phyloP scores from a whole-genome alignment of 1,140 invertebrate species.

The Papilio dardanus region DNA sequence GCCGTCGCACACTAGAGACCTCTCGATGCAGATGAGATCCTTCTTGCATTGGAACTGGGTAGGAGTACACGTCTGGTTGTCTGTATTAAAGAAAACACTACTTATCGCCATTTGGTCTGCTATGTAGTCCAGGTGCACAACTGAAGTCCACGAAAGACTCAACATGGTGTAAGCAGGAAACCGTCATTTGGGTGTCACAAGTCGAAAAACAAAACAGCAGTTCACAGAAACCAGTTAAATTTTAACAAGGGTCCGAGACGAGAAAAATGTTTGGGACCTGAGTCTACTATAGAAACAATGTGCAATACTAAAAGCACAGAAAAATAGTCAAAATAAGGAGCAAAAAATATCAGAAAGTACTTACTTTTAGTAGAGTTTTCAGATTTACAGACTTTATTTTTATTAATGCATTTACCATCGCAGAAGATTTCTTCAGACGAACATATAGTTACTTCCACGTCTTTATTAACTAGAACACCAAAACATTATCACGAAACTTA shows the following conservation, averaged over 20 bases:
- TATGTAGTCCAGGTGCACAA: not conserved
- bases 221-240: not conserved
- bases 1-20: conserved; percentile 83
- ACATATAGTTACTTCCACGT: not conserved
- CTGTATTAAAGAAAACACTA: conserved; percentile 35
- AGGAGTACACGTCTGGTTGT: conserved; percentile 44
- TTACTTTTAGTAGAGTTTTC: not conserved
- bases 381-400: conserved; percentile 34
- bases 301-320: not conserved
- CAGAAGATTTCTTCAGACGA: conserved; percentile 47
- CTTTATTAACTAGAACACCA: conserved; percentile 37
- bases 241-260: not conserved
- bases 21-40: conserved; percentile 81
- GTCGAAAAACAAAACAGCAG: not conserved
- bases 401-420: conserved; percentile 51
- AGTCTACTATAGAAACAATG: not conserved
- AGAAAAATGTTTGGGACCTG: not conserved
- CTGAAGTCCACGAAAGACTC: not conserved
- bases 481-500: not conserved
- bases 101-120: not conserved
- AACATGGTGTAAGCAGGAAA: not conserved
- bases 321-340: not conserved
- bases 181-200: not conserved
- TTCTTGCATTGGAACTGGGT: conserved; percentile 80
- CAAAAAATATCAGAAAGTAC: not conserved